Base-by-base conservation (phyloP, 2,797 vertebrate species). In the Anguilla megastoma region DNA sequence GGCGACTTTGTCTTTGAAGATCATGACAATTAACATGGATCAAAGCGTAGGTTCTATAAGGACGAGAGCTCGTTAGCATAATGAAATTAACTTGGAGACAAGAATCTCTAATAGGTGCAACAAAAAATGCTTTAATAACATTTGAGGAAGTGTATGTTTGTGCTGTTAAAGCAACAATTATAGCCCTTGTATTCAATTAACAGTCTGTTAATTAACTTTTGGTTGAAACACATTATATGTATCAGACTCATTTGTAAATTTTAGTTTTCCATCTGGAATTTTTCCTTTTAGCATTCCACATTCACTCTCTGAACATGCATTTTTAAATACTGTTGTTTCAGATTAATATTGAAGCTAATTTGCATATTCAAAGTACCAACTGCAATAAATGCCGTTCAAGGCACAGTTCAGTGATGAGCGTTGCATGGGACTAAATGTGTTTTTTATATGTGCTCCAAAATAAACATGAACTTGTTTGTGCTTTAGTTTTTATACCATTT, bases 1-100 rank as follows among this genome's bases (percentile, higher is more conserved):
- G 96, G 97, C 97, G 98, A 99, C 98, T 98, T 99, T 98, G 98
- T 99, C 98, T 99, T 99, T 99, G 98, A 99, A 99, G 98, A 99
- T 98, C 98, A 98, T 94, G 97, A 98, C 98, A 97, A 99, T 98
- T 97, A 98, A 97, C 97, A 95, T 93, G 97, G 98, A 99, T 99
- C 98, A 99, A 99, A 99, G 98, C 95, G 91, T 97, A 97, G 97
- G 97, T 98, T 98, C 97, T 96, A 97, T 97, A 96, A 97, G 96
- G 97, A 98, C 97, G 97, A 98, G 97, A 96, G 97, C 97, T 97
- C 97, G 98, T 99, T 99, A 98, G 97, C 98, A 99, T 99, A 98
- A 98, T 98, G 97, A 99, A 99, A 99, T 99, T 99, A 99, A 99
- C 97, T 99, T 96, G 93, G 95, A 99, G 98, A 99, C 98, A 98